Evolutionary conservation across 2,797 vertebrate genomes (phyloP), one percentile per base, ranked within the genome.

Genomic region (Alcedo atthis): DNA sequence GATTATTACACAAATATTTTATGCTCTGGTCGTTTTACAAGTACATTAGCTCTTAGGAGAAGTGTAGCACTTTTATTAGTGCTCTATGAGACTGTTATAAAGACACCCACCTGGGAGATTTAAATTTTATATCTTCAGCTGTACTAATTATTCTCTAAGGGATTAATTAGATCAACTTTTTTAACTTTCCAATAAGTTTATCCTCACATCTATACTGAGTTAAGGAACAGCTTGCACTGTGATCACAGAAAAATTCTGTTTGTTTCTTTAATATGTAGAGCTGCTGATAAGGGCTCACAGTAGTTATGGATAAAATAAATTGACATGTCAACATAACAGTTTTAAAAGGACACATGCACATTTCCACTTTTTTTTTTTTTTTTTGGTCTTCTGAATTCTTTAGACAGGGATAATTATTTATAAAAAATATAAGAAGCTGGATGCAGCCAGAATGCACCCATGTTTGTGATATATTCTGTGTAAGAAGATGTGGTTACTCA

Each of bases 71-170:
- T 95, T 97, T 94, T 97, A 96, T 95, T 94, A 94, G 92, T 92
- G 86, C 45, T 96, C 88, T 87, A 75, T 82, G 94, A 93, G 82
- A 78, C 82, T 76, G 77, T 88, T 96, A 96, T 91, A 78, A 76
- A 92, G 49, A 96, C 95, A 51, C 8, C 46, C 95, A 92, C 96
- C 90, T 87, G 87, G 89, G 96, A 98, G 93, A 77, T 92, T 95
- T 95, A 95, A 94, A 95, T 96, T 96, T 95, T 94, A 95, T 94
- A 92, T 94, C 93, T 94, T 93, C 90, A 94, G 82, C 94, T 96
- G 81, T 92, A 90, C 66, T 97, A 96, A 97, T 96, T 96, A 96
- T 97, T 96, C 97, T 97, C 97, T 67, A 92, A 96, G 97, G 98
- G 93, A 96, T 97, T 97, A 97, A 98, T 98, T 98, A 98, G 87